phyloP scores from a whole-genome alignment of 2,888 invertebrate species.

The Netelia virgata region DNA sequence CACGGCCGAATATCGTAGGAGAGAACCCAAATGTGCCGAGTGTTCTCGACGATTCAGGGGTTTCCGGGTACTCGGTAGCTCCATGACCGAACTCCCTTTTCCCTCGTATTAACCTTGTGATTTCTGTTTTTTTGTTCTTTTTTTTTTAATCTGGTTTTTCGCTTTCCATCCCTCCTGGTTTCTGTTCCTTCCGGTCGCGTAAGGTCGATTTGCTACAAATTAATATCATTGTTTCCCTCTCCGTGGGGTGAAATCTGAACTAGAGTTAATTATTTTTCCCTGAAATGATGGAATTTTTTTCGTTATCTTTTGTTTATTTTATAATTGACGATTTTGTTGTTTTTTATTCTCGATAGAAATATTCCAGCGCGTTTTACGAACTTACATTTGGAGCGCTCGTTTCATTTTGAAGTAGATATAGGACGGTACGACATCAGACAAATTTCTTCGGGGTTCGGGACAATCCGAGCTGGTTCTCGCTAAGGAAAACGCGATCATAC shows the following conservation, averaged over 20 bases:
- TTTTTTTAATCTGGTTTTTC: slow-evolving; percentile 2
- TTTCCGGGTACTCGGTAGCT: slow-evolving; percentile 47
- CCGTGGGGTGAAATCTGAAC: too few species aligned
- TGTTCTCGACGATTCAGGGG: slow-evolving; percentile 50
- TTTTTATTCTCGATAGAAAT: background rate
- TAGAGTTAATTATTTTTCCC: too few species aligned
- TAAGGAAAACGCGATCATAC: slow-evolving; percentile 68
- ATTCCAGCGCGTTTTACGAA: background rate
- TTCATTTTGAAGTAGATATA: slow-evolving; percentile 25
- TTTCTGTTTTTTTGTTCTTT: background rate
- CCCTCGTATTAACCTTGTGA: slow-evolving; percentile 4
- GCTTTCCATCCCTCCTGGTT: background rate
- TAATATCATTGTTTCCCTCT: too few species aligned
- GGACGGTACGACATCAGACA: slow-evolving; percentile 29
- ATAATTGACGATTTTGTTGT: background rate
- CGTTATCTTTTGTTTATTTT: background rate
- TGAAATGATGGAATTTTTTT: too few species aligned
- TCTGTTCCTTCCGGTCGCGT: background rate
- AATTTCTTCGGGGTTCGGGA: slow-evolving; percentile 50
- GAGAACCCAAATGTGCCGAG: slow-evolving; percentile 56
- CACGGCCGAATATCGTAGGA: slow-evolving; percentile 52
- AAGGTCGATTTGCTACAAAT: too few species aligned
- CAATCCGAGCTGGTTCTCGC: slow-evolving; percentile 39
- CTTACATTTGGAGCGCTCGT: background rate
- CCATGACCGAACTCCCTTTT: slow-evolving; percentile 48